Evolutionary conservation across 2,888 invertebrate species (phyloP).

Genomic region (Corbicula japonica): DNA sequence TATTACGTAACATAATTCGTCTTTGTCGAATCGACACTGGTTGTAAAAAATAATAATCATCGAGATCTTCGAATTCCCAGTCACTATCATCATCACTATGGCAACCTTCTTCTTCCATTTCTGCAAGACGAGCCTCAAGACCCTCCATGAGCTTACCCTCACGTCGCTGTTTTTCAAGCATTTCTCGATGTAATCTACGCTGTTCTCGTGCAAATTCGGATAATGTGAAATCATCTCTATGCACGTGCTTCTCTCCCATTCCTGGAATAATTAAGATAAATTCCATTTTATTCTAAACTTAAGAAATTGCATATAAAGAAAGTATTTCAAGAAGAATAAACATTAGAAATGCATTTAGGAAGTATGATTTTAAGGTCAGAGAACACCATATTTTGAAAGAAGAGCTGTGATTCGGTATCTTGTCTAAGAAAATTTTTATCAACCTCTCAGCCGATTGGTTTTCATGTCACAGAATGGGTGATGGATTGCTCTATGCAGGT

Average conservation of each 20-base stretch:
- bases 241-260: slow-evolving; percentile 91
- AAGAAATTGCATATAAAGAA: no score
- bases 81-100: slow-evolving; percentile 83
- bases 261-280: slow-evolving; percentile 88
- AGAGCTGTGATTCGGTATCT: no score
- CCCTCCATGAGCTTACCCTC: slow-evolving; percentile 85
- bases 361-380: no score
- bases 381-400: no score
- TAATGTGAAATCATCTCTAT: slow-evolving; percentile 93
- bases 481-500: no score
- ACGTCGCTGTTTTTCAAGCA: slow-evolving; percentile 91
- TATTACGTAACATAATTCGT: slow-evolving; percentile 94
- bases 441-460: no score
- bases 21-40: slow-evolving; percentile 97
- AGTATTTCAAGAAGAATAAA: no score
- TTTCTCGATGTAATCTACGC: slow-evolving; percentile 93
- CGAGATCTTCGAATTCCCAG: slow-evolving; percentile 76
- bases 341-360: no score
- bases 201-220: slow-evolving; percentile 96
- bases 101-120: slow-evolving; percentile 68
- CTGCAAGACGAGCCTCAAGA: slow-evolving; percentile 67
- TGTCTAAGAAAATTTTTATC: no score
- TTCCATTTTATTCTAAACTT: no score
- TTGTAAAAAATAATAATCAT: slow-evolving; percentile 88
- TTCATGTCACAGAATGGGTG: no score